Conservation (phyloP, 2,797 vertebrate genomes). For the Tauraco hartlaubi region DNA sequence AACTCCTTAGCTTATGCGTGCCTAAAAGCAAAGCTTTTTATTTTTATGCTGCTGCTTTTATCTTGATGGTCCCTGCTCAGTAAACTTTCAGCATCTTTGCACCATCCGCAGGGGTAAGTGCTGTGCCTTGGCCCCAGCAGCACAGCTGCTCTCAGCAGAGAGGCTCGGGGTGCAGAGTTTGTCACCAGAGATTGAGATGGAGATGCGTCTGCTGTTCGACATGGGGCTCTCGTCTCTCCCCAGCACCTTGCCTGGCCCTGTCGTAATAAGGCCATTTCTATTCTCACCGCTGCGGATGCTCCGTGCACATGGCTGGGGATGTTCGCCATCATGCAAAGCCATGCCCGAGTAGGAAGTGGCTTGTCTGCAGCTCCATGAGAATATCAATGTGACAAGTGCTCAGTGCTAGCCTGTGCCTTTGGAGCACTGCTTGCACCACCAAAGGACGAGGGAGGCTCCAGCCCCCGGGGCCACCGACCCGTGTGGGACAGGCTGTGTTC, state of each 20-base stretch:
- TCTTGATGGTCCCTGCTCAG: neutral
- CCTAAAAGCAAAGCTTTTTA: neutral
- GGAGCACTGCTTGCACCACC: neutral
- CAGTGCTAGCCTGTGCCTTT: accelerated
- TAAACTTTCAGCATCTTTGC: neutral
- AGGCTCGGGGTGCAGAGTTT: neutral
- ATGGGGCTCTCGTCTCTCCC: accelerated
- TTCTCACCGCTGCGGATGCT: neutral
- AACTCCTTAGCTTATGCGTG: neutral
- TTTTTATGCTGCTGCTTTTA: neutral
- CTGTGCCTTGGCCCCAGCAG: neutral
- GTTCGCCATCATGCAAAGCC: neutral
- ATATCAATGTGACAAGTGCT: neutral
- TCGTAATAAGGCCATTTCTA: neutral
- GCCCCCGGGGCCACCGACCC: accelerated
- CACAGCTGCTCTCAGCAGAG: neutral
- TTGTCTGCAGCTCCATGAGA: neutral
- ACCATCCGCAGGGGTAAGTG: neutral
- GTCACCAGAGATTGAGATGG: neutral
- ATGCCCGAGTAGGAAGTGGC: neutral
- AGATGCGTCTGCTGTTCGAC: neutral
- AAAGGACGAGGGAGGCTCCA: neutral
- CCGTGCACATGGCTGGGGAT: neutral
- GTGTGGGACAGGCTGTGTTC: accelerated
- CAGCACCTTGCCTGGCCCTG: neutral